Evolutionary conservation across 2,113 vertebrate genomes (phyloP), one percentile per base, ranked within the genome.

Genomic region (Porphyrio hochstetteri): DNA sequence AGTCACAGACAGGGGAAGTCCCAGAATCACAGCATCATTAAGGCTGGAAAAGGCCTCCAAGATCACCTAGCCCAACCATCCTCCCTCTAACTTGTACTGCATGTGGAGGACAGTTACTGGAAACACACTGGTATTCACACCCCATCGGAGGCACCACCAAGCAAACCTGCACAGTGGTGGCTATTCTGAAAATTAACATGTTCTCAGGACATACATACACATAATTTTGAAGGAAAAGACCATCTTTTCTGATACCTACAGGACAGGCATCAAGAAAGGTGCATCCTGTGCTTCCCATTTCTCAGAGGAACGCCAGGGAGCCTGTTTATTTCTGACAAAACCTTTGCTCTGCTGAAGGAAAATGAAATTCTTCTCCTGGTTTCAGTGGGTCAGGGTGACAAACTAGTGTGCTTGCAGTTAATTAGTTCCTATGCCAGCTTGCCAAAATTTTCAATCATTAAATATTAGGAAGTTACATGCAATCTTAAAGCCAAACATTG

Each of bases 71-170:
- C 44, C 44, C 44, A 46, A 18, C 44, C 44, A 46, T 18, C 44
- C 44, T 78, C 64, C 42, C n/a, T 15, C 69, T 42, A 0, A 17
- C 40, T 87, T 55, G 50, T 48, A 9, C 40, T 21, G 60, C 9
- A 5, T 3, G 14, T 8, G 42, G 76, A 33, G 15, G 42, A 17
- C 1, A 56, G 42, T 11, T 50, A 33, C n/a, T 24, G 69, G 60
- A 44, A 68, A 48, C 36, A 35, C 44, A 42, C 28, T 2, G 25
- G 60, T 10, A 57, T 53, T 48, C 38, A 18, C 14, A 13, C 25
- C 31, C 16, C 27, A 1, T 3, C 8, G 5, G 16, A 3, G 40
- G n/a, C 29, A 10, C 9, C 23, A 1, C 13, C 1, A 4, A 72
- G 35, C 31, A 69, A 60, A 38, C 9, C 7, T 33, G 33, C 16